phyloP scores from a whole-genome alignment of 2,113 vertebrate species.

The Sigmodon hispidus region DNA sequence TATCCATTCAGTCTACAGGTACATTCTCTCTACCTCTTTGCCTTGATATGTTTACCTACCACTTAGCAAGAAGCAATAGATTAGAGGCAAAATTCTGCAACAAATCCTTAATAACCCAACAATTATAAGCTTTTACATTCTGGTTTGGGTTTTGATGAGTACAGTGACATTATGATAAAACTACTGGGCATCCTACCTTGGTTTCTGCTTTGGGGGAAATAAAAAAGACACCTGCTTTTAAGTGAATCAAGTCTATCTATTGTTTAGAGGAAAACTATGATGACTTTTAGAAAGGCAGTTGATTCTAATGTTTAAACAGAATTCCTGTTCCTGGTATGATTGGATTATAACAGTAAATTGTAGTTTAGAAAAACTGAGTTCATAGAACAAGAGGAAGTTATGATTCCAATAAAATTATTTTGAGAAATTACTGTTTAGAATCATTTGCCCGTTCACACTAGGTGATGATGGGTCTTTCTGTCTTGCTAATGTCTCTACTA shows the following conservation, averaged over 20 bases:
- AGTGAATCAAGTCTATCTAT: not conserved
- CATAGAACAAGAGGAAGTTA: not conserved
- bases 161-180: accelerated
- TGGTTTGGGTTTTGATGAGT: not conserved
- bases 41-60: not conserved
- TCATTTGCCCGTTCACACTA: not conserved
- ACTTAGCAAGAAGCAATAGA: not conserved
- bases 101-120: not conserved
- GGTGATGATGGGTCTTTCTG: not conserved
- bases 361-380: not conserved
- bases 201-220: not conserved
- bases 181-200: not conserved
- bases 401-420: not conserved
- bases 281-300: not conserved
- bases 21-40: not conserved
- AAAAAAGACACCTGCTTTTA: not conserved
- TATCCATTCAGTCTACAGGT: not conserved
- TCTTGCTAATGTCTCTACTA: not conserved
- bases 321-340: not conserved
- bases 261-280: not conserved
- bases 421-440: not conserved
- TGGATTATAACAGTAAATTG: not conserved
- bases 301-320: not conserved
- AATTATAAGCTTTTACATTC: not conserved
- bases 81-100: not conserved